phyloP scores from a whole-genome alignment of 2,113 vertebrate species.

The Cyphomyrus plagiostoma region DNA sequence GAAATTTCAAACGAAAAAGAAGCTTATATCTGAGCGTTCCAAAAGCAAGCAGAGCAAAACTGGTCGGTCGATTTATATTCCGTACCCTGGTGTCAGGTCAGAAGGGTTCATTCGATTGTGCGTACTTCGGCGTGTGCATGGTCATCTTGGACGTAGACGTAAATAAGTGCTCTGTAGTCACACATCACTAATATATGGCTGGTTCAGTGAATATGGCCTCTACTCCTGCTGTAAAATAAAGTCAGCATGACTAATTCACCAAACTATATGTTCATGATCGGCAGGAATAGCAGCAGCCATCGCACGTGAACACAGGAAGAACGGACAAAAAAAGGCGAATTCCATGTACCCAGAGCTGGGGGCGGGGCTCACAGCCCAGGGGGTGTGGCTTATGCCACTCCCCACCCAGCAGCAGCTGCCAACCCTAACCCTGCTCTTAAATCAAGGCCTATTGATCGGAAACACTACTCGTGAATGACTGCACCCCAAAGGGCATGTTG shows the following conservation, averaged over 20 bases:
- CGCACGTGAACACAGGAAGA: not conserved
- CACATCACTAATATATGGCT: not conserved
- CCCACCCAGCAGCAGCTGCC: not conserved
- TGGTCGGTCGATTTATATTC: no score
- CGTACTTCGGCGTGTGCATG: not conserved
- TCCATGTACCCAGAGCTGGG: not conserved
- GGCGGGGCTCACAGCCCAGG: not conserved
- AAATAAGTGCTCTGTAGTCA: not conserved
- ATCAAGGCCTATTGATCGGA: not conserved
- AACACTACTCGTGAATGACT: not conserved
- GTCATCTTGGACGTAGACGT: not conserved
- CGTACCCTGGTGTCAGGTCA: not conserved
- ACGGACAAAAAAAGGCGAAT: not conserved
- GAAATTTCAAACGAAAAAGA: not conserved
- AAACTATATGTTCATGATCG: not conserved
- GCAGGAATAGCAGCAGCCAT: not conserved
- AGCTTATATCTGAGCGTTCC: not conserved
- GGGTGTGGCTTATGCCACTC: not conserved
- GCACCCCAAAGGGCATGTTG: not conserved
- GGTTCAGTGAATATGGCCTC: not conserved
- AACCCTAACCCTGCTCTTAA: not conserved
- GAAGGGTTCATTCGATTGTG: not conserved
- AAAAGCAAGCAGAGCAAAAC: not conserved
- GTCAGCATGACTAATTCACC: not conserved
- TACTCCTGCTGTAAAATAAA: not conserved